Evolutionary conservation across 2,888 invertebrate species (phyloP), one percentile per base, ranked within the genome.

Genomic region (Pediacus dermestoides): DNA sequence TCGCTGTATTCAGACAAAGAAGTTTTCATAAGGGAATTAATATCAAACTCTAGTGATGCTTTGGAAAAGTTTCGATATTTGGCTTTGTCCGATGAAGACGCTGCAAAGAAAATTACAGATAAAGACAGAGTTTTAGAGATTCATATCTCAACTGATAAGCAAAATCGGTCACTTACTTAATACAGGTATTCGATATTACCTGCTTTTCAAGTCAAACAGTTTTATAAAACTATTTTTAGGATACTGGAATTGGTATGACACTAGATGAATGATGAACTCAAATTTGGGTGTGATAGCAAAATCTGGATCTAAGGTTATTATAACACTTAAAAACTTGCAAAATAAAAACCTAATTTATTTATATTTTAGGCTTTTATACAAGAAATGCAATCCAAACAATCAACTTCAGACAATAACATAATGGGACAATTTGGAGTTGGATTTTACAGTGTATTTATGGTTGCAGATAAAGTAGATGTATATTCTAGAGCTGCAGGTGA

Each of bases 371-470:
- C 88, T 10, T 95, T 94, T 61, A 70, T 95, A 47, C 86, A 94
- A 62, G 80, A 92, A 66, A 70, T 93, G 14, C 84, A 88, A 62
- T 76, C 80, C 32, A 77, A 82, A 54, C 57, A 62, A 39, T 74
- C 78, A 25, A 69, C 74, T 2, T 73, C 75, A 1, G 80, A 81
- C 7, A 80, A 77, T 50, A 82, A 85, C 46, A 92, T 95, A 34
- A 94, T 95, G 64, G 94, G 96, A 2, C 95, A 97, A 68, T 97
- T 97, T 74, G 97, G 96, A 50, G 97, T 97, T 10, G 97, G 96
- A 1, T 97, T 97, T 69, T 97, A 97, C 68, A 95, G 96, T 8
- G 85, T 88, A 0, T 97, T 97, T 66, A 96, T 97, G 91, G 96
- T 96, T 2, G 93, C 94, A 12, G 87, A 94, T 55, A 86, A 84